A percentile compares a stretch with the other conserved stretches of the same genome.
phyloP scores from a whole-genome alignment of 2,797 vertebrate species.

The Odontamblyopus lacepedii region DNA sequence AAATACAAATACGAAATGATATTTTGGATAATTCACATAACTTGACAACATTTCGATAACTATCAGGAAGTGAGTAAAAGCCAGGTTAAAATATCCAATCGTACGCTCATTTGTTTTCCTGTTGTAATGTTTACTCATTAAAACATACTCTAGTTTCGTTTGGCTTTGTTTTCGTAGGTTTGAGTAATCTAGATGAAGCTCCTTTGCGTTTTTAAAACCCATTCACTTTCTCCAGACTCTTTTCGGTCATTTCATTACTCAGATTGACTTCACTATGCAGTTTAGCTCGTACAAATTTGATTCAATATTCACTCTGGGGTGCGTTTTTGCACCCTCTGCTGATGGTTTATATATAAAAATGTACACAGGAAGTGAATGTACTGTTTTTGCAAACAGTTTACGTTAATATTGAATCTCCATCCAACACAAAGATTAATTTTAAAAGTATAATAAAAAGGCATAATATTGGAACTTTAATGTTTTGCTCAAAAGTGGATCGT shows the following conservation, averaged over 20 bases:
- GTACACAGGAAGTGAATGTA: too few species aligned
- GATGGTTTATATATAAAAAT: too few species aligned
- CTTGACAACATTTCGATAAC: neutral
- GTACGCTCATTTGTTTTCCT: neutral
- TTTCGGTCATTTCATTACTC: too few species aligned
- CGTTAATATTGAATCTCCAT: neutral
- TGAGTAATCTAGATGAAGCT: neutral
- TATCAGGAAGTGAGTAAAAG: neutral
- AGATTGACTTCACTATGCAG: neutral
- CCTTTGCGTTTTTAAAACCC: neutral
- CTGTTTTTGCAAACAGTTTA: too few species aligned
- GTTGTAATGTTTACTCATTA: neutral
- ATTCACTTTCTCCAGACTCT: neutral
- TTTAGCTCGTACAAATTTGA: too few species aligned
- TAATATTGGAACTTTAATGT: too few species aligned
- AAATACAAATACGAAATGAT: neutral
- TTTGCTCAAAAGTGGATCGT: neutral
- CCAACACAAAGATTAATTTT: too few species aligned
- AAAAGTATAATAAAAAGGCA: too few species aligned
- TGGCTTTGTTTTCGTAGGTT: neutral
- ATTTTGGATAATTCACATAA: neutral
- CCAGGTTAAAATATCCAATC: neutral
- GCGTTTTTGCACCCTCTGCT: too few species aligned
- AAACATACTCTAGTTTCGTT: neutral
- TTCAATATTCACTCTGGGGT: too few species aligned